A percentile compares a stretch with the other conserved stretches of the same genome.
phyloP scores from a whole-genome alignment of 2,888 invertebrate genomes.

The Sminthurides aquaticus region DNA sequence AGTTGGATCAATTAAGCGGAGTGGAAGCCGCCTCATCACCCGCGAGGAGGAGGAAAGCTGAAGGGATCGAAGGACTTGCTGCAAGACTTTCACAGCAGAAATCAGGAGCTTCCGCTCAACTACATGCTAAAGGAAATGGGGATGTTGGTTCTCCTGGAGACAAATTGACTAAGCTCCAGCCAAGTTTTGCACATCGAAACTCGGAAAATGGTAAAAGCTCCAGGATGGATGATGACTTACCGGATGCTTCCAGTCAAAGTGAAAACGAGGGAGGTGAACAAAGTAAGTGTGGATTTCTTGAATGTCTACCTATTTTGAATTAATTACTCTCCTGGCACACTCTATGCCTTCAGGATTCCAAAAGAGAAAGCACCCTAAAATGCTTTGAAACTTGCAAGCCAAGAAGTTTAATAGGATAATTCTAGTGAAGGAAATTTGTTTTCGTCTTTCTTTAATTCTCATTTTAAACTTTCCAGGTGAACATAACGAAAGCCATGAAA shows the following conservation, averaged over 20 bases:
- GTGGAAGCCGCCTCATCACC: constrained; percentile 6
- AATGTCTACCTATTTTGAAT: too few relatives aligned
- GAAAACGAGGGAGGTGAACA: constrained; percentile 42
- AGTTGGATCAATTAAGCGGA: constrained; percentile 27
- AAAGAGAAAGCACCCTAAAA: too few relatives aligned
- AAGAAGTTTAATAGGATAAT: too few relatives aligned
- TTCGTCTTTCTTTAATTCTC: too few relatives aligned
- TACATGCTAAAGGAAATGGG: constrained; percentile 20
- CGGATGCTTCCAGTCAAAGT: constrained; percentile 40
- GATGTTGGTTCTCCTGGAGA: constrained; percentile 3
- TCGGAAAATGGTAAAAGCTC: constrained; percentile 53
- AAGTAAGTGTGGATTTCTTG: constrained; percentile 34
- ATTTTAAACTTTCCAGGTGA: constrained; percentile 19
- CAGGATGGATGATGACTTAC: constrained; percentile 34
- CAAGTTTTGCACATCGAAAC: constrained; percentile 53
- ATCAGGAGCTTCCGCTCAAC: constrained; percentile 20
- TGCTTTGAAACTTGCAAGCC: too few relatives aligned
- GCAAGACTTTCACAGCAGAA: constrained; percentile 48
- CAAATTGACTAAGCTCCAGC: not conserved
- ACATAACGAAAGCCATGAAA: constrained; percentile 28
- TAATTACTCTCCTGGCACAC: too few relatives aligned
- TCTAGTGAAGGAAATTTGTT: too few relatives aligned
- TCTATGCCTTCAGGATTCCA: too few relatives aligned
- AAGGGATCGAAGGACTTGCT: constrained; percentile 47
- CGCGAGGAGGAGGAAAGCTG: constrained; percentile 38